Evolutionary conservation across 2,113 vertebrate genomes (phyloP), one percentile per base, ranked within the genome.

Genomic region (Drymodes brunneopygia): DNA sequence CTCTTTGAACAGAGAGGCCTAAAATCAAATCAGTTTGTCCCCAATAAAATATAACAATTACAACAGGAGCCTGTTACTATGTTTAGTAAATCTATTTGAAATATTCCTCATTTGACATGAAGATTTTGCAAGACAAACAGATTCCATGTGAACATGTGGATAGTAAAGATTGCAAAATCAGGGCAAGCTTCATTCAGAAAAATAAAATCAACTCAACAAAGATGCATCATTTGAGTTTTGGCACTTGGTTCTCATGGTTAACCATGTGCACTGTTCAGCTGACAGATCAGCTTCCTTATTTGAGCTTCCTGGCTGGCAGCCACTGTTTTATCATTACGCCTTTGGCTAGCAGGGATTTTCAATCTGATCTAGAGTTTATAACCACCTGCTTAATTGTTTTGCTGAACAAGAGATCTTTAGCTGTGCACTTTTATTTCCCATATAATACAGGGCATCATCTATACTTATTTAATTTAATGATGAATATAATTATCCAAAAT

Each of bases 331-430:
- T 88, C 86, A 86, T 70, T 69, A 36, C 2, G 56, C 67, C 92
- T 90, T 88, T 92, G 82, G 67, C 88, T 83, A 82, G 75, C 64
- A 96, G 57, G 33, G 75, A 74, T 89, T 89, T 56, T 74, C 77
- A 84, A 40, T 71, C 48, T 87, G 53, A 90, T 95, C 79, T 81
- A 42, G 57, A 81, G 86, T 90, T 95, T 88, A 91, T 73, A 62
- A 86, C 29, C 38, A 82, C 35, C 35, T 69, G 33, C 70, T 77
- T 87, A 75, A 75, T 48, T 95, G 81, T 91, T 82, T 65, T 82
- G 31, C 74, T 73, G 65, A 92, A 75, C 18, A 53, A 48, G 54
- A 91, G 24, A 53, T 61, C 67, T 90, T 79, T 35, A 88, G 45
- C 54, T 40, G 29, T 22, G 28, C 78, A 19, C 24, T 91, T 88